Evolutionary conservation across 2,113 vertebrate genomes (phyloP), one percentile per base, ranked within the genome.

Genomic region (Amblyopsis rosae): DNA sequence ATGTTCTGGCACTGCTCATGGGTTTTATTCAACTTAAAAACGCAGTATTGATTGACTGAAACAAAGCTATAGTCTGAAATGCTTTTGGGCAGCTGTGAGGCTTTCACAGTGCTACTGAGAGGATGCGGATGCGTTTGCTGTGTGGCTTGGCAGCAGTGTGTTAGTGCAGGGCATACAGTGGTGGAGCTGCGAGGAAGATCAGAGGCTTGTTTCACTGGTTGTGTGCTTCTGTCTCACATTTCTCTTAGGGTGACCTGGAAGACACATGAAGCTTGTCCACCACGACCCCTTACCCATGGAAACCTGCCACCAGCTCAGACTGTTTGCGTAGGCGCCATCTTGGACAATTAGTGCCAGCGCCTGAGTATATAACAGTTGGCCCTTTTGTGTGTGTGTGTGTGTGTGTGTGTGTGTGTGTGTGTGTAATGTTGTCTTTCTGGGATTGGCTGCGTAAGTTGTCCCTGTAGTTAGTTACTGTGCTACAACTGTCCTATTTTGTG

Each of bases 241-340:
- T 11, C 26, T 58, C 32, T 60, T 58, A 84, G 69, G 67, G 50
- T 61, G 59, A 73, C 26, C 6, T 19, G 11, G 50, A 67, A 47
- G 66, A 84, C 26, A 71, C 62, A 3, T 76, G 59, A 72, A 68
- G 19, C 61, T 16, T n/a, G 16, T 67, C 15, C 56, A 35, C 65
- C 59, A 45, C 3, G 51, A 47, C 73, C 12, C 15, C 9, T 4
- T 75, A 41, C 12, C 15, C 11, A 6, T 75, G 41, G 3, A 57
- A 74, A 46, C 58, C 1, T 15, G 62, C 51, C 4, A 50, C 50
- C 5, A 19, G 17, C 9, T 3, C 48, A 15, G 13, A 10, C 15
- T 11, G 48, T 70, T 74, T 58, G 57, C 51, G 45, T 47, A 13
- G n/a, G 33, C 35, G 8, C 12, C 17, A 11, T 55, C 9, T 1